Evolutionary conservation across 2,797 vertebrate species (phyloP), one percentile per base, ranked within the genome.

Genomic region (Intellagama lesueurii): DNA sequence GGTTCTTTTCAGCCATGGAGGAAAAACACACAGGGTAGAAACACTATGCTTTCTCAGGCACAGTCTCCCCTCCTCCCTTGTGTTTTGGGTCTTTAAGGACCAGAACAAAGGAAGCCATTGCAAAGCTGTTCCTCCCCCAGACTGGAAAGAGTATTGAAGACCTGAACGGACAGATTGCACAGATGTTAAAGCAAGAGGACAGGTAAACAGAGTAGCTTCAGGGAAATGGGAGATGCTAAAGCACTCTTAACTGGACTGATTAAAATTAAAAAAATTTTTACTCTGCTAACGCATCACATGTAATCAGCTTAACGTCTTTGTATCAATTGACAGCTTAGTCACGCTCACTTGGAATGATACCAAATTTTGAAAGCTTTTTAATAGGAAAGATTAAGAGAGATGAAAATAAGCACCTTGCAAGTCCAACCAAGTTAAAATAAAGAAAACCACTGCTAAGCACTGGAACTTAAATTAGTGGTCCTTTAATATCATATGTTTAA

Each of bases 251-350:
- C 3, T 56, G 26, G 16, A 49, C 7, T 70, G 68, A 49, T 72
- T 47, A 35, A 44, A 5, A 26, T 52, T 52, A 16, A 22, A 52
- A 56, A 32, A 52, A 19, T 5, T 2, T 16, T 30, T 49, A 17
- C 7, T 24, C 11, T 35, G 49, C 9, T n/a, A 11, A 77, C 40
- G 30, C 64, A 40, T 7, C n/a, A 19, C 30, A 35, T 68, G 52
- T 79, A 70, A 80, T 87, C 75, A 30, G 76, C 66, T 87, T 87
- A 87, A 80, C 28, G 28, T 64, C 60, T 77, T 47, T 64, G 17
- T 73, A 75, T 47, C 28, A 60, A 68, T 35, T 56, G 32, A 66
- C 30, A 47, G 77, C 76, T 85, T 73, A 81, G 56, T 70, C 52
- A 28, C 81, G 40, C 8, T 66, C 32, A 16, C 64, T 88, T 84